phyloP scores from a whole-genome alignment of 2,113 vertebrate species.

The Sylvietta virens region DNA sequence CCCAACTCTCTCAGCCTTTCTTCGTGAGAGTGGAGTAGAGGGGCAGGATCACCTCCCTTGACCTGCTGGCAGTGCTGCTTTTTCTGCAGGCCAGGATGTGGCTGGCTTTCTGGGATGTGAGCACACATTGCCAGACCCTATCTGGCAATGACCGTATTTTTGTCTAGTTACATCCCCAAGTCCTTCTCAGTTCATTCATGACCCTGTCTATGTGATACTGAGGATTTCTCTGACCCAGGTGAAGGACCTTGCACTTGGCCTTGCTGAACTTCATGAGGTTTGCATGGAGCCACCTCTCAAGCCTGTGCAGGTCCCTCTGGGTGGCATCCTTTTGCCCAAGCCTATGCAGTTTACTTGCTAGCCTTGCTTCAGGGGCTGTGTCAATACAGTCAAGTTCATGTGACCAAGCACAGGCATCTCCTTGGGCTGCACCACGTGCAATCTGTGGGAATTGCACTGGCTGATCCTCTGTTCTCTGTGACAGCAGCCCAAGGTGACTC shows the following conservation, averaged over 20 bases:
- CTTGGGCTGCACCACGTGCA: neutral
- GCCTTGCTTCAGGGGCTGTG: neutral
- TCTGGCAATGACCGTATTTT: too few relatives aligned
- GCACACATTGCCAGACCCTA: fast-evolving
- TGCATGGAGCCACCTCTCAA: fast-evolving
- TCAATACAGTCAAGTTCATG: neutral
- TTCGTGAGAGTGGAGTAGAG: neutral
- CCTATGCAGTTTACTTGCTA: neutral
- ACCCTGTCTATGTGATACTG: neutral
- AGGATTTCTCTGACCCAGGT: neutral
- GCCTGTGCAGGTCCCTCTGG: neutral
- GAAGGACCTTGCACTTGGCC: neutral
- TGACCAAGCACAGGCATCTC: neutral
- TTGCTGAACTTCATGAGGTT: neutral
- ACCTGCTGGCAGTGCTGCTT: neutral
- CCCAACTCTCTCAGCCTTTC: neutral
- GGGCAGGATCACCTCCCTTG: neutral
- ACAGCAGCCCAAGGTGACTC: neutral
- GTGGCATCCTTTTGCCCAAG: neutral
- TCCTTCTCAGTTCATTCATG: neutral
- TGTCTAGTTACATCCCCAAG: neutral
- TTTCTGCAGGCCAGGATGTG: neutral
- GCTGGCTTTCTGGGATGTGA: neutral
- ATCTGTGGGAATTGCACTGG: neutral
- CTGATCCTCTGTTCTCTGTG: neutral